Base-by-base conservation (phyloP, 37 sponge, comb jelly and placozoan species). In the Halichondria panicea region DNA sequence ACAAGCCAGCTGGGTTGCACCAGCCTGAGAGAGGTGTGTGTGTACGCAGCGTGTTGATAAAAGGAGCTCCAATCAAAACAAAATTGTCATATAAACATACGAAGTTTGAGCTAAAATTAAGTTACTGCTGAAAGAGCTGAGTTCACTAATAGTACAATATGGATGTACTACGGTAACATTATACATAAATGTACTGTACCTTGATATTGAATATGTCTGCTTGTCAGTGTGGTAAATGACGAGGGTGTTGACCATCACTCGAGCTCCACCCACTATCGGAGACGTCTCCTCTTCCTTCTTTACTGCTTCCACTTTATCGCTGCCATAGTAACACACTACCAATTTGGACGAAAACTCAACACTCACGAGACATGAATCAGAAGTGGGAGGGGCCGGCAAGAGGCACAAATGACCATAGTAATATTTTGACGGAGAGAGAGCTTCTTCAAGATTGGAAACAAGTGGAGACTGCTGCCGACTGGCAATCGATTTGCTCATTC, bases 1-100 rank as follows among this genome's bases (percentile, higher is more conserved):
- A 85, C 39, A 32, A 85, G 41, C 78, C 74, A 85, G 62, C 78
- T 78, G 33, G 72, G 60, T n/a, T 53, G 79, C 3, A 66, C 37
- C 30, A 78, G 42, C 25, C 86, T 85, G 71, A 25, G 44, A 43
- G 28, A 36, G 13, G 52, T 48, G 15, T 18, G 52, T 11, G 52
- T 48, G 11, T 48, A 48, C 15, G 13, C 52, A 48, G 13, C 15
- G 15, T 11, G 52, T 48, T 18, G 15, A 48, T 15, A 18, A 15
- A 11, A 18, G 15, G 11, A 48, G 15, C 15, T 48, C 15, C 52
- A 15, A 15, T n/a, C n/a, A n/a, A n/a, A n/a, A n/a, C n/a, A n/a
- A n/a, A n/a, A 68, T 15, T 44, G 24, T 3, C 69, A 8, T 7
- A 34, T 64, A 36, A 11, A 36, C 8, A 9, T 35, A 40, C 40